A percentile compares a stretch with the other conserved stretches of the same genome.
phyloP scores from a whole-genome alignment of 2,888 invertebrate genomes.

The Pheosia gnoma region DNA sequence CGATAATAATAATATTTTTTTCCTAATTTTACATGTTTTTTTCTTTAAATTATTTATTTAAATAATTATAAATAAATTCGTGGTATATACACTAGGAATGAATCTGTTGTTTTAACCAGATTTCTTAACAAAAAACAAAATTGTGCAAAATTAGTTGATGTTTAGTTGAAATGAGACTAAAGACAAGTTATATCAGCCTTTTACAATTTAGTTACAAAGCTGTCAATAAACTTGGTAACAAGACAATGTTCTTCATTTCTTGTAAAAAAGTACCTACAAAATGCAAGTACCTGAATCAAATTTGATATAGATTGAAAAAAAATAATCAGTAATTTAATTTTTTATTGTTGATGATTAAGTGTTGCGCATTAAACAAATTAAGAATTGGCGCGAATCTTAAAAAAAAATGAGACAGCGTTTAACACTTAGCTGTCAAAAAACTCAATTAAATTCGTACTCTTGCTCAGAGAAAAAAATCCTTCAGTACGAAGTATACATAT shows the following conservation, averaged over 20 bases:
- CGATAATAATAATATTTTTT: neutral
- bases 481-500: too few species aligned
- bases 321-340: too few species aligned
- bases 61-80: constrained; percentile 52
- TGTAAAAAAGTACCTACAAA: too few species aligned
- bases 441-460: neutral
- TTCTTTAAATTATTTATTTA: constrained; percentile 12
- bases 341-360: neutral
- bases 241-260: too few species aligned
- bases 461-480: neutral
- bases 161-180: neutral
- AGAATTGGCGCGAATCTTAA: neutral
- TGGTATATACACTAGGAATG: constrained; percentile 70
- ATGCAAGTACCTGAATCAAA: too few species aligned
- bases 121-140: constrained; percentile 6
- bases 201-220: too few species aligned
- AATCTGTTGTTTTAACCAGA: constrained; percentile 34
- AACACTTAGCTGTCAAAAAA: neutral
- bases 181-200: too few species aligned
- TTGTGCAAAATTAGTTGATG: neutral
- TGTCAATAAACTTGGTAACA: too few species aligned
- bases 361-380: constrained; percentile 5
- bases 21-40: neutral
- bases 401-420: neutral
- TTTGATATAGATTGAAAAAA: too few species aligned